These are phyloP conservation scores for Diadegma fenestrale DNA, from an alignment of 2,888 invertebrate species.

Conservation along the genomic window DNA sequence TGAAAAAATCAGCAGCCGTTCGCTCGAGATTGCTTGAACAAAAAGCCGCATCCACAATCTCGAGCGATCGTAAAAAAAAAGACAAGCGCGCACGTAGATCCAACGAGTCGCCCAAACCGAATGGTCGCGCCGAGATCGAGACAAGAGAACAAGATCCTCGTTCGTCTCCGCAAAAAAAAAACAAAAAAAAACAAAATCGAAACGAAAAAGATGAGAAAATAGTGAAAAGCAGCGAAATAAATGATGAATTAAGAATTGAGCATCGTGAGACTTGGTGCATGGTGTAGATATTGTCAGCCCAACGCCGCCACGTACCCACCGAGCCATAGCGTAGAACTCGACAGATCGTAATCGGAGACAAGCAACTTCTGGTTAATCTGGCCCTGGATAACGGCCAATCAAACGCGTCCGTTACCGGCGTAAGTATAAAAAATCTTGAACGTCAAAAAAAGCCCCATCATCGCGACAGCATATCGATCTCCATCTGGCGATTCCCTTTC, in stretches of 20 bases:
- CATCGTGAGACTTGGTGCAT: constrained; percentile 68
- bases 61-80: background rate
- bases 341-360: constrained; percentile 49
- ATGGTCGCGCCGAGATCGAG: too few relatives aligned
- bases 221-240: background rate
- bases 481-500: too few relatives aligned
- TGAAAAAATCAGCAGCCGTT: too few relatives aligned
- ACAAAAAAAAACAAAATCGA: background rate
- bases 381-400: constrained; percentile 49
- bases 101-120: constrained; percentile 60
- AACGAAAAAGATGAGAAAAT: background rate
- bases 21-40: background rate
- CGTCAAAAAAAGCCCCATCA: too few relatives aligned
- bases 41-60: constrained; percentile 2
- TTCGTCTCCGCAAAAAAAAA: constrained; percentile 5
- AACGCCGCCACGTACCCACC: constrained; percentile 64
- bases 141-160: constrained; percentile 30
- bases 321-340: constrained; percentile 55
- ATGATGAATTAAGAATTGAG: constrained; percentile 8
- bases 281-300: constrained; percentile 62
- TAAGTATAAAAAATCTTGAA: constrained; percentile 51
- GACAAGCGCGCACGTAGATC: background rate
- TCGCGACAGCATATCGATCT: too few relatives aligned
- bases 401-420: constrained; percentile 47
- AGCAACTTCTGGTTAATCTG: constrained; percentile 47